Evolutionary conservation across 2,113 vertebrate genomes (phyloP).

Genomic region (Tor tambroides): DNA sequence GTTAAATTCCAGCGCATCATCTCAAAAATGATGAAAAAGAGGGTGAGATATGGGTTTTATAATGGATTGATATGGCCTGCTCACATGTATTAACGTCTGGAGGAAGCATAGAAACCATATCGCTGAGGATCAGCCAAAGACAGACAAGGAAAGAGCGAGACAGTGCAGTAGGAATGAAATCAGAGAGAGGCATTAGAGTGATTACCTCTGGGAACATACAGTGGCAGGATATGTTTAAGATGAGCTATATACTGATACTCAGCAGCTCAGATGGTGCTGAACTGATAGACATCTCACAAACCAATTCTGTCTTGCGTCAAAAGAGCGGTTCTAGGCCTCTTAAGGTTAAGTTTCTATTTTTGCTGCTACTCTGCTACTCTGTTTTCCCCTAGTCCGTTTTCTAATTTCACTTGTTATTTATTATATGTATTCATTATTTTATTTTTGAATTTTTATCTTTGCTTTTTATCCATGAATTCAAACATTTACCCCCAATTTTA

Average conservation of each 20-base stretch:
- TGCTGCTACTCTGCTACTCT: background rate
- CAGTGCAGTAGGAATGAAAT: background rate
- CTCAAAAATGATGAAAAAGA: background rate
- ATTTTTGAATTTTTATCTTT: no score
- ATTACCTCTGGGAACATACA: conserved; percentile 13
- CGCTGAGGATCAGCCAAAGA: background rate
- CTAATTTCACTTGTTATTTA: no score
- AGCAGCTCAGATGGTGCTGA: background rate
- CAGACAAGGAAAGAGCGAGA: background rate
- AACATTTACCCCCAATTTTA: no score
- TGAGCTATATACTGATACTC: background rate
- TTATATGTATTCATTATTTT: no score
- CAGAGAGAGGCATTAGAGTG: background rate
- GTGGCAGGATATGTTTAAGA: conserved; percentile 14
- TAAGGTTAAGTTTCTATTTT: background rate
- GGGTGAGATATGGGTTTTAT: conserved; percentile 15
- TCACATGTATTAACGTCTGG: conserved; percentile 16
- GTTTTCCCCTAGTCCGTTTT: background rate
- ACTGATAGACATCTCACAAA: background rate
- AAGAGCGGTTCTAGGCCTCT: background rate
- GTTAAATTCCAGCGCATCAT: conserved; percentile 4
- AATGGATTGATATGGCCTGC: conserved; percentile 2
- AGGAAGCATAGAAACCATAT: background rate
- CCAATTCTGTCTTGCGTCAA: background rate
- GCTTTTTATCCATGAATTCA: no score